phyloP scores from a whole-genome alignment of 2,888 invertebrate genomes.

The Macropis europaea region DNA sequence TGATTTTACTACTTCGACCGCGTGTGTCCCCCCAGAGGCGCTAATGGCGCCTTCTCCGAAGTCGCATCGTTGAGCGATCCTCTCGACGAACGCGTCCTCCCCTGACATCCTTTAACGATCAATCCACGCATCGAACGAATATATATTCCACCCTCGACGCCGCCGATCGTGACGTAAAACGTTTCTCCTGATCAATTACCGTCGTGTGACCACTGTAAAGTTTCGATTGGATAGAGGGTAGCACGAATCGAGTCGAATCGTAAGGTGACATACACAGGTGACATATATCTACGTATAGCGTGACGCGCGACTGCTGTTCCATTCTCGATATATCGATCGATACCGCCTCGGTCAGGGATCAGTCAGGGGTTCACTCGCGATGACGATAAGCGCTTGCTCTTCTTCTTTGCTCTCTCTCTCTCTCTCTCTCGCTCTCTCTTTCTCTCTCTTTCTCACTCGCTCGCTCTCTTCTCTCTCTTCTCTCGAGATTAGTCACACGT shows the following conservation, averaged over 20 bases:
- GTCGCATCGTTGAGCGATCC: constrained; percentile 18
- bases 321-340: constrained; percentile 63
- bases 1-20: constrained; percentile 54
- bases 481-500: constrained; percentile 44
- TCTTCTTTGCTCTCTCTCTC: background rate
- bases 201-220: constrained; percentile 17
- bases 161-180: background rate
- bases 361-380: constrained; percentile 52
- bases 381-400: constrained; percentile 43
- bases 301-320: constrained; percentile 57
- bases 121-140: background rate
- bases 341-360: constrained; percentile 57
- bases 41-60: constrained; percentile 45
- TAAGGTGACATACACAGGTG: constrained; percentile 20
- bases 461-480: constrained; percentile 17
- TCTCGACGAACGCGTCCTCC: background rate
- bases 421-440: constrained; percentile 13
- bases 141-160: too few species aligned
- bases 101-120: background rate
- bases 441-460: constrained; percentile 12
- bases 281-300: constrained; percentile 48
- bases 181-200: constrained; percentile 26
- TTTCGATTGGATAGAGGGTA: constrained; percentile 32
- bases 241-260: constrained; percentile 29
- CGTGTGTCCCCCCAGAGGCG: constrained; percentile 45